Percentiles rank a stretch among this genome's conserved stretches.
Conservation (phyloP, 35 echinoderm and acorn worm species). For the Anneissia japonica region DNA sequence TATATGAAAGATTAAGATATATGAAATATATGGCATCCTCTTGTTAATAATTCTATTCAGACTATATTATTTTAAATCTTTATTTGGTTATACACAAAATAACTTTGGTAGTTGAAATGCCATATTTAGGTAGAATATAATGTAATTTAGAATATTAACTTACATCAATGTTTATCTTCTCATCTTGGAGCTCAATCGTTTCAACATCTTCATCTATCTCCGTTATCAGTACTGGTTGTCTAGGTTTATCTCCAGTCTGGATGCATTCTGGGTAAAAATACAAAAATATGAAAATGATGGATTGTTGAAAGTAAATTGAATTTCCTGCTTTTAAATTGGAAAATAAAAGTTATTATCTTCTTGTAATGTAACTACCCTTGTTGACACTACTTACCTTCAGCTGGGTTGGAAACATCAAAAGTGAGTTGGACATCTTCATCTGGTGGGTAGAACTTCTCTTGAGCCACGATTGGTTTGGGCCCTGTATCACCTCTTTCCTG, state of each 20-base stretch:
- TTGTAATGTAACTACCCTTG: too few relatives aligned
- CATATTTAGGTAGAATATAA: not conserved
- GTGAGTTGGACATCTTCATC: conserved; percentile 72
- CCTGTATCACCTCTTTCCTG: conserved; percentile 30
- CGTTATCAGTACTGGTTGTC: not conserved
- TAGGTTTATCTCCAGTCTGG: not conserved
- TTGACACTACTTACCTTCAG: not conserved
- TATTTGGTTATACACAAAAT: too few relatives aligned
- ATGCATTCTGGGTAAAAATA: not conserved
- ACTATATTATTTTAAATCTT: too few relatives aligned
- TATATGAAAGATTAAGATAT: too few relatives aligned
- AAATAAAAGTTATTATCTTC: not conserved
- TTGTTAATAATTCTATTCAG: too few relatives aligned
- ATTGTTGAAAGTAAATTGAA: not conserved
- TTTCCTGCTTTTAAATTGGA: not conserved
- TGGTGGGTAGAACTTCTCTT: conserved; percentile 32
- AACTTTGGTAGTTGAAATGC: not conserved
- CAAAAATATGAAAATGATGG: not conserved
- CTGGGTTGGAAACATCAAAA: conserved; percentile 58
- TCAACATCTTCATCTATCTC: conserved; percentile 28
- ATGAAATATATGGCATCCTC: too few relatives aligned
- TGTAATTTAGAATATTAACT: not conserved
- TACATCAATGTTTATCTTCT: conserved; percentile 97
- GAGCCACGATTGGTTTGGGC: conserved; percentile 51
- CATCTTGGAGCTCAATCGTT: conserved; percentile 6